These are phyloP conservation scores for Spodoptera littoralis DNA, from an alignment of 2,888 invertebrate genomes.

Conservation along the genomic window DNA sequence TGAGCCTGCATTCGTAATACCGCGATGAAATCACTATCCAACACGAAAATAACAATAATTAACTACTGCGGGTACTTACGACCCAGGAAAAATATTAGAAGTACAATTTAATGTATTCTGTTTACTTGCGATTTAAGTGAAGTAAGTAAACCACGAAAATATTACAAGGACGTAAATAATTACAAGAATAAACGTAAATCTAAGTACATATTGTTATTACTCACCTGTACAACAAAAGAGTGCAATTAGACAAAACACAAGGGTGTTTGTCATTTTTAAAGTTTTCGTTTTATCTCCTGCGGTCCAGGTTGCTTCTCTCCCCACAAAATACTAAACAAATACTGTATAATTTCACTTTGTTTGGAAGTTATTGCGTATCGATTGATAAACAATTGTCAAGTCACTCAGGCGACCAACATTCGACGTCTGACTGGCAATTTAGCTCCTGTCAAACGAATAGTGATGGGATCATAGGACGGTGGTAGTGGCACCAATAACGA, in stretches of 20 bases:
- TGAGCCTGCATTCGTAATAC: slow-evolving; percentile 34
- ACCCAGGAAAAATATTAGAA: slow-evolving; percentile 1
- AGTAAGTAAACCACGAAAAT: slow-evolving; percentile 22
- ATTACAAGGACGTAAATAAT: slow-evolving; percentile 62
- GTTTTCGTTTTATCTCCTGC: slow-evolving; percentile 59
- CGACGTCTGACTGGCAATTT: slow-evolving; percentile 12
- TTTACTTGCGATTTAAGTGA: background rate
- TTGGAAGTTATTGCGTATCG: slow-evolving; percentile 78
- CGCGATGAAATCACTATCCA: slow-evolving; percentile 31
- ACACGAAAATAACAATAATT: slow-evolving; percentile 24
- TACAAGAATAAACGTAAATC: slow-evolving; percentile 43
- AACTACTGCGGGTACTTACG: slow-evolving; percentile 51
- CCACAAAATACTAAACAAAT: slow-evolving; percentile 70
- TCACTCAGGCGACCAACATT: slow-evolving; percentile 56
- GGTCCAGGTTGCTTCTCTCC: slow-evolving; percentile 67
- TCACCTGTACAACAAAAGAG: slow-evolving; percentile 81
- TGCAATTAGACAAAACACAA: slow-evolving; percentile 80
- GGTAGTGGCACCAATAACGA: no score
- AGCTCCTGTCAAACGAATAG: slow-evolving; percentile 34
- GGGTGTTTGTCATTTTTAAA: slow-evolving; percentile 80
- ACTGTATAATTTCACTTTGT: slow-evolving; percentile 81
- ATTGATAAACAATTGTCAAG: slow-evolving; percentile 78
- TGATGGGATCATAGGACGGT: slow-evolving; percentile 3
- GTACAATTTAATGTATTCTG: background rate
- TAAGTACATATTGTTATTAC: slow-evolving; percentile 56